phyloP scores from a whole-genome alignment of 1,140 invertebrate species.

The Lordiphosa mommai region DNA sequence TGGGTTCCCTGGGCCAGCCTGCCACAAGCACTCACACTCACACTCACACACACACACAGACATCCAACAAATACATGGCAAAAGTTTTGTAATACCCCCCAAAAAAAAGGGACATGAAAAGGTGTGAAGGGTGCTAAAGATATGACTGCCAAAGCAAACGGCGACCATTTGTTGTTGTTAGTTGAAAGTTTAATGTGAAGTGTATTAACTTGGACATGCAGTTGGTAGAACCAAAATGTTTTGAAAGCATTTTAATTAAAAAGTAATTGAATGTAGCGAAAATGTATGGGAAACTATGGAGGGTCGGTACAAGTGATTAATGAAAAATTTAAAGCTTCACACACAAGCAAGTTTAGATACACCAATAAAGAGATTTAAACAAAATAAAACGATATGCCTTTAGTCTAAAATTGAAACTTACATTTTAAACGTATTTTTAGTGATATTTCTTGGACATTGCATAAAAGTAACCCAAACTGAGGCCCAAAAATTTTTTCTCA shows the following conservation, averaged over 20 bases:
- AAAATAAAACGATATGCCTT: too few relatives aligned
- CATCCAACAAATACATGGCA: conserved; percentile 54
- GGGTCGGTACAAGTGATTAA: too few relatives aligned
- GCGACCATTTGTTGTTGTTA: conserved; percentile 43
- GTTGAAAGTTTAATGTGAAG: not conserved
- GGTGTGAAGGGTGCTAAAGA: conserved; percentile 59
- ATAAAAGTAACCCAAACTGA: too few relatives aligned
- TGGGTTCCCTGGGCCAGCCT: conserved; percentile 63
- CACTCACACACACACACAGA: conserved; percentile 20
- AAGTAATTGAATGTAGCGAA: too few relatives aligned
- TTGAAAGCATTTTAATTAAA: too few relatives aligned
- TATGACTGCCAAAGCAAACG: conserved; percentile 45
- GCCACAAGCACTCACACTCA: conserved; percentile 50
- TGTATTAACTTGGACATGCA: not conserved
- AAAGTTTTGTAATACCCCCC: conserved; percentile 76
- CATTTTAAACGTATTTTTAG: too few relatives aligned
- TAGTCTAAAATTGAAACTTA: too few relatives aligned
- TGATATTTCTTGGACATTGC: too few relatives aligned
- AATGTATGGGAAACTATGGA: not conserved
- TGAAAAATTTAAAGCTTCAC: too few relatives aligned
- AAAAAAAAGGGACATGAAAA: conserved; percentile 61
- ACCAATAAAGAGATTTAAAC: too few relatives aligned
- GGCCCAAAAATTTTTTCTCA: too few relatives aligned
- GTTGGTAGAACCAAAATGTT: not conserved
- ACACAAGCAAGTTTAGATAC: too few relatives aligned